A percentile compares a stretch with the other conserved stretches of the same genome.
These are phyloP conservation scores for Corythucha ciliata DNA, from an alignment of 2,888 invertebrate species.

Conservation along the genomic window DNA sequence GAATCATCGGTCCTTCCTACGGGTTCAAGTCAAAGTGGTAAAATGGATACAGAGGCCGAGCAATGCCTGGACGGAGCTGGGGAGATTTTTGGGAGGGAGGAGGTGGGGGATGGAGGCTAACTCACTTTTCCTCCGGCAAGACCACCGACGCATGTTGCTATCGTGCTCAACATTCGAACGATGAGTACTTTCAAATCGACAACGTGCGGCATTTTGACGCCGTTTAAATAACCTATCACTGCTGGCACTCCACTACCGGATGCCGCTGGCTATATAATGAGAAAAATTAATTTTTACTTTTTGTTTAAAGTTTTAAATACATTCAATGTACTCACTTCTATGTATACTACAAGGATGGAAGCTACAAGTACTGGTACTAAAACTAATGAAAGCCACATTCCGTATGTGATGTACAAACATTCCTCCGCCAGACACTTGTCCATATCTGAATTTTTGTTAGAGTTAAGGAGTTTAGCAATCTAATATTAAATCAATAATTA, in stretches of 20 bases:
- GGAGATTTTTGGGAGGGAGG: too few species aligned
- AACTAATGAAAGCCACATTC: constrained; percentile 33
- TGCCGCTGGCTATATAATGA: constrained; percentile 45
- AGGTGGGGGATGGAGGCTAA: background rate
- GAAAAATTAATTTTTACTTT: background rate
- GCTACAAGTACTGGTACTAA: constrained; percentile 33
- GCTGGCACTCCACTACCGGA: constrained; percentile 55
- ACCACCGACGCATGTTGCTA: constrained; percentile 50
- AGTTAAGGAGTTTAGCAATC: too few species aligned
- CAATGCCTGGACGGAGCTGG: too few species aligned
- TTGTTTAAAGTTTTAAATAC: background rate
- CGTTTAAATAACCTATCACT: constrained; percentile 54
- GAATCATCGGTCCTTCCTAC: constrained; percentile 52
- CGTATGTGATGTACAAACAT: constrained; percentile 33
- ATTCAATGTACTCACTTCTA: constrained; percentile 31
- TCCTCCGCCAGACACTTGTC: constrained; percentile 32
- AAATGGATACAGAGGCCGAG: too few species aligned
- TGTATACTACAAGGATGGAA: constrained; percentile 33
- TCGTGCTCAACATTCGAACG: constrained; percentile 49
- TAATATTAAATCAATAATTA: too few species aligned
- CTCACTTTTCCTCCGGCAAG: constrained; percentile 52
- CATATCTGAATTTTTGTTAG: constrained; percentile 30
- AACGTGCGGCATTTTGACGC: constrained; percentile 51
- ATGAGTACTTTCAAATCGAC: constrained; percentile 49
- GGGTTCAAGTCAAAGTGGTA: too few species aligned